phyloP scores from a whole-genome alignment of 1,140 invertebrate genomes.

The Drosophila serrata region DNA sequence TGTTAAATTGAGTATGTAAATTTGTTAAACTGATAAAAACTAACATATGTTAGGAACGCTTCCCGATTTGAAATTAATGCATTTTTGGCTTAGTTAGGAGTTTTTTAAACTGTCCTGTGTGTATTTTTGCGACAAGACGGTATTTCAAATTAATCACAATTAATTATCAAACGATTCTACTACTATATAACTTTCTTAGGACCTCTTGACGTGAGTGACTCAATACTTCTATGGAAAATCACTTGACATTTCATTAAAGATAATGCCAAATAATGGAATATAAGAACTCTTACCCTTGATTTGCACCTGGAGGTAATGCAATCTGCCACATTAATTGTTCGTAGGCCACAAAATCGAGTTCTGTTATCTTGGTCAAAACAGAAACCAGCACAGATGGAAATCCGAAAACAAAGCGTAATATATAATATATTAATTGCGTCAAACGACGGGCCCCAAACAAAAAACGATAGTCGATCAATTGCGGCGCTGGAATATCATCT shows the following conservation, averaged over 20 bases:
- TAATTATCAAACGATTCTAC: not conserved
- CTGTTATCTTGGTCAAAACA: constrained; percentile 37
- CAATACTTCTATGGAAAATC: constrained; percentile 15
- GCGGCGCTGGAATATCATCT: constrained; percentile 47
- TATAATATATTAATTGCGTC: constrained; percentile 42
- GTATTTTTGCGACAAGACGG: no score
- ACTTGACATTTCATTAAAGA: constrained; percentile 15
- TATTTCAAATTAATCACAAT: not conserved
- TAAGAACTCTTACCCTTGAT: constrained; percentile 4
- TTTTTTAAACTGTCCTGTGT: no score
- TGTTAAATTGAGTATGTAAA: no score
- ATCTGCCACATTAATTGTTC: constrained; percentile 8
- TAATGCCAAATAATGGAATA: constrained; percentile 8
- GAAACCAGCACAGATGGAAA: constrained; percentile 11
- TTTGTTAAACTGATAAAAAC: no score
- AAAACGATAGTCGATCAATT: constrained; percentile 29
- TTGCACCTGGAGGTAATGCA: constrained; percentile 8
- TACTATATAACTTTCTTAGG: not conserved
- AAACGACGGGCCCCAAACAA: constrained; percentile 40
- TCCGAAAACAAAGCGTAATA: not conserved
- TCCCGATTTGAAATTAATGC: no score
- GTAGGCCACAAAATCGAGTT: constrained; percentile 3
- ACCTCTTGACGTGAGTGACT: not conserved
- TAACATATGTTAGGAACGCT: no score
- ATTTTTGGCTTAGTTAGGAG: no score